phyloP scores from a whole-genome alignment of 2,113 vertebrate species.

The Sardina pilchardus region DNA sequence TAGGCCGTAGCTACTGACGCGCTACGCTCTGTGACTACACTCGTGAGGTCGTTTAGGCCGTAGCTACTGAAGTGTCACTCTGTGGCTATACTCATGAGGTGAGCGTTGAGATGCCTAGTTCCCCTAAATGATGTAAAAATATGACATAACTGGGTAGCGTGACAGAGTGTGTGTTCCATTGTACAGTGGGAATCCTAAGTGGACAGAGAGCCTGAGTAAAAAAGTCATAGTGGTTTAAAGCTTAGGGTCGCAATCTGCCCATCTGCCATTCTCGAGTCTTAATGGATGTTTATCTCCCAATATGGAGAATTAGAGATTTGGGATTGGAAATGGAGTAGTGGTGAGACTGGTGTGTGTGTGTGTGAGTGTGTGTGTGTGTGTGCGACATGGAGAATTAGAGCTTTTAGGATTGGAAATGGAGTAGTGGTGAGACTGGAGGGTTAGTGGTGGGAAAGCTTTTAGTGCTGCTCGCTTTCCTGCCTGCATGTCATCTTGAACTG shows the following conservation, averaged over 20 bases:
- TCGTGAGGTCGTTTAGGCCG: not conserved
- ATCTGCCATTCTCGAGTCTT: constrained; percentile 42
- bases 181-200: not conserved
- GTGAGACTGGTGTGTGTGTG: no score
- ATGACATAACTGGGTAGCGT: not conserved
- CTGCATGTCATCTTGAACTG: not conserved
- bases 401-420: constrained; percentile 32
- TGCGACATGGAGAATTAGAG: constrained; percentile 39
- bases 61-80: not conserved
- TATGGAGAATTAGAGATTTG: constrained; percentile 38
- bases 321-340: constrained; percentile 28
- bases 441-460: constrained; percentile 8
- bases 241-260: constrained; percentile 34
- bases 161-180: not conserved
- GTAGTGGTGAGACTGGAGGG: no score
- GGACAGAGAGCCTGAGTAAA: not conserved
- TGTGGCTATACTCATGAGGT: not conserved
- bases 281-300: constrained; percentile 40
- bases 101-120: not conserved
- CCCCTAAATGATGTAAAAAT: not conserved
- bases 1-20: no score
- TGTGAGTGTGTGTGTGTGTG: no score
- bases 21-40: no score
- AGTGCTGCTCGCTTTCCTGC: not conserved
- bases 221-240: constrained; percentile 23